Evolutionary conservation across 2,113 vertebrate genomes (phyloP).

Genomic region (Columbina picui): DNA sequence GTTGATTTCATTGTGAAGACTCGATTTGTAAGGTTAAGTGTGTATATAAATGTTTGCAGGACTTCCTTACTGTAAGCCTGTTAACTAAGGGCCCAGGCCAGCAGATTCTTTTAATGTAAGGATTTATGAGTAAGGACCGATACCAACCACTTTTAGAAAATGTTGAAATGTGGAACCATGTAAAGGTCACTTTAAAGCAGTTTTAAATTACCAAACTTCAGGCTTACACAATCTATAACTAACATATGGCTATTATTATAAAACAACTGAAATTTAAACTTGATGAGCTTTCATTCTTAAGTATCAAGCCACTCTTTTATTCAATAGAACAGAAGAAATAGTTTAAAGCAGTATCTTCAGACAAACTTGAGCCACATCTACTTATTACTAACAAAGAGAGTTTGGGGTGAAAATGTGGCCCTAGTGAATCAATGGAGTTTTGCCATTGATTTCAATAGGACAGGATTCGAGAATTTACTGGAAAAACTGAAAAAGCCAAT

Average conservation of each 20-base stretch:
- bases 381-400: background rate
- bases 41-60: background rate
- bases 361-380: constrained; percentile 8
- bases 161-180: constrained; percentile 60
- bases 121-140: background rate
- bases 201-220: constrained; percentile 65
- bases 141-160: constrained; percentile 41
- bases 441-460: background rate
- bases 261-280: constrained; percentile 52
- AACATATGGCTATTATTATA: constrained; percentile 58
- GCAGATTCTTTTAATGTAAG: background rate
- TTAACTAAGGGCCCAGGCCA: background rate
- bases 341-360: constrained; percentile 46
- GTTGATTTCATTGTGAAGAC: background rate
- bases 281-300: constrained; percentile 62
- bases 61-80: background rate
- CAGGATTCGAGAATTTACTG: background rate
- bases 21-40: background rate
- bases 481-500: background rate
- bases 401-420: background rate
- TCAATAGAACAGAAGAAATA: constrained; percentile 36
- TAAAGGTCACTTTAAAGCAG: constrained; percentile 61
- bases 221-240: constrained; percentile 29
- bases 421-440: background rate
- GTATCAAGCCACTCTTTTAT: constrained; percentile 39